Evolutionary conservation across 2,113 vertebrate species (phyloP), one percentile per base, ranked within the genome.

Genomic region (Charina bottae): DNA sequence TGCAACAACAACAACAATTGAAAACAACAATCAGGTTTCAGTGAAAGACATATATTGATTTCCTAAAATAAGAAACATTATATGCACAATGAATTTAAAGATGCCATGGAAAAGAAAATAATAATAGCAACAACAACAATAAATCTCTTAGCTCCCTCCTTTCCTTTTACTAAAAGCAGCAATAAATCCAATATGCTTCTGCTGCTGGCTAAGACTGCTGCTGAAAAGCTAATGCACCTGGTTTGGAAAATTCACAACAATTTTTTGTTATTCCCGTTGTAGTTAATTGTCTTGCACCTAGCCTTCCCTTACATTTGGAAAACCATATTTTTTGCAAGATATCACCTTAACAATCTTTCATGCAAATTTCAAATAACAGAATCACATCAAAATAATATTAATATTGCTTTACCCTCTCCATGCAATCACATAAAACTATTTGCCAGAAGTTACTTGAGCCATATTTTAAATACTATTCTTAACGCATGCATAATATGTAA

Each of bases 111-210:
- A 59, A 64, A 94, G 46, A 93, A 78, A 89, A 68, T 87, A 78
- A 37, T 13, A 64, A 24, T 3, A 89, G 68, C 23, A 78, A 21
- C n/a, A 64, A 24, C 11, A 78, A 83, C 33, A 78, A 33, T n/a
- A 17, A 91, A 78, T 78, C 17, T 53, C 33, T 84, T n/a, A 54
- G 2, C 78, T 92, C 0, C 2, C 84, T 90, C 91, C 92, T 90
- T 91, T n/a, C 93, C 54, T 58, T 95, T 92, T n/a, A 24, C 89
- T 94, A 95, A 92, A 96, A 93, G 62, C 2, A 4, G 17, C 0
- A 55, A 6, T 15, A 24, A 21, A 93, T 92, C 90, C 53, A 93
- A 84, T 72, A 15, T 90, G 4, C 94, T 96, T 86, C 86, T 94
- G 92, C 93, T 94, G 91, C 88, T 91, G 95, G 89, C 12, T 64